Conservation (phyloP, 2,888 invertebrate genomes). For the Deladenus siricidicola region DNA sequence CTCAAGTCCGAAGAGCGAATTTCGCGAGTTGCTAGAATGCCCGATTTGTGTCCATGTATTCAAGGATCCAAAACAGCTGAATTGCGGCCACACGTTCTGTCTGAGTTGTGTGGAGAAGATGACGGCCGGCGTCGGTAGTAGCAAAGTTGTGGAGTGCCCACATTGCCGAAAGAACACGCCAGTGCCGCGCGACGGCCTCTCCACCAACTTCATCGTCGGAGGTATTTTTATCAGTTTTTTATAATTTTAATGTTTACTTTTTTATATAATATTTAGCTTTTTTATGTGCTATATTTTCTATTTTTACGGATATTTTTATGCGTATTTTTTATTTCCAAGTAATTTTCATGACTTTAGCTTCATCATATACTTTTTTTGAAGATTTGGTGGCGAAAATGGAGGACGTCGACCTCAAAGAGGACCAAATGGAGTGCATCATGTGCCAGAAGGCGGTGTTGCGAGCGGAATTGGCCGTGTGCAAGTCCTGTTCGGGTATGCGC, state of each 20-base stretch:
- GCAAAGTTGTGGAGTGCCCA: not conserved
- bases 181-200: constrained; percentile 1
- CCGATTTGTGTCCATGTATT: constrained; percentile 15
- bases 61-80: constrained; percentile 13
- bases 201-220: constrained; percentile 5
- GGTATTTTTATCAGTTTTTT: constrained; percentile 1
- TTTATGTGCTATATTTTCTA: too few species aligned
- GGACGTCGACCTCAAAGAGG: not conserved
- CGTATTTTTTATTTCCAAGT: too few species aligned
- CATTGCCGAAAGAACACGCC: constrained; percentile 1
- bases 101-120: not conserved
- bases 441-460: constrained; percentile 1
- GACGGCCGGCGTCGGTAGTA: not conserved
- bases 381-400: constrained; percentile 7
- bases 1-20: not conserved
- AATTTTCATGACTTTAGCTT: too few species aligned
- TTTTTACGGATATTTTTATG: too few species aligned
- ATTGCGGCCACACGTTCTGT: constrained; percentile 17
- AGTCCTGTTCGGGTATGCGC: not conserved
- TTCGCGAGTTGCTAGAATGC: constrained; percentile 16
- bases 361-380: too few species aligned
- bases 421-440: not conserved
- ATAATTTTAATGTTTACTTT: too few species aligned
- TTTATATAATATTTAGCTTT: too few species aligned
- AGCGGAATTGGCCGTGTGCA: not conserved